phyloP scores from a whole-genome alignment of 1,140 invertebrate genomes.

The Zaprionus lachaisei region DNA sequence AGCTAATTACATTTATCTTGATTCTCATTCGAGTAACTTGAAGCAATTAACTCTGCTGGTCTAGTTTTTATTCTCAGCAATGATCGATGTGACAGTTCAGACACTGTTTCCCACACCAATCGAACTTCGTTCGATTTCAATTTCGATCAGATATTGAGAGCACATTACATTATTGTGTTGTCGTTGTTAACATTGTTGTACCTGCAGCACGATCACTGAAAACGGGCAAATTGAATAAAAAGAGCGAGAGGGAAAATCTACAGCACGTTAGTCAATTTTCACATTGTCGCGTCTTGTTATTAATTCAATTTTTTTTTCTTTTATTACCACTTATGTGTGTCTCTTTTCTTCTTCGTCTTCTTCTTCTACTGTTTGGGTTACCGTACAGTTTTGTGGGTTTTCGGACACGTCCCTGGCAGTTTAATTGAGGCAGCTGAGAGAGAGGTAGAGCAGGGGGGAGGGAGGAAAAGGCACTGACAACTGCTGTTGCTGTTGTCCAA shows the following conservation, averaged over 20 bases:
- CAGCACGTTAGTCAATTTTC: conserved; percentile 53
- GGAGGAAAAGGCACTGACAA: conserved; percentile 52
- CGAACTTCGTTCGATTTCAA: neutral
- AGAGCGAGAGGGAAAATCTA: neutral
- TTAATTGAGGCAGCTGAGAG: conserved; percentile 68
- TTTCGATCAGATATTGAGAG: conserved; percentile 17
- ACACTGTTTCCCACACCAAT: conserved; percentile 12
- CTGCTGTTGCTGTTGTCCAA: conserved; percentile 71
- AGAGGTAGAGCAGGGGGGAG: neutral
- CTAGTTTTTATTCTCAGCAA: neutral
- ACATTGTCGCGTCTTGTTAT: conserved; percentile 69
- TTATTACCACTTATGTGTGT: conserved; percentile 22
- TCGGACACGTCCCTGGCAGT: conserved; percentile 66
- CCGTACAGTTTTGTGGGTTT: conserved; percentile 76
- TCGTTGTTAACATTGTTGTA: conserved; percentile 24
- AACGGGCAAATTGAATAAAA: conserved; percentile 36
- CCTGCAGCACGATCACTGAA: conserved; percentile 23
- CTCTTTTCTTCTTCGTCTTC: neutral
- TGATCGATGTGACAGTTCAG: neutral
- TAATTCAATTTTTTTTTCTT: conserved; percentile 65
- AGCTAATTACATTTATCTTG: neutral
- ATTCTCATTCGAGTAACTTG: neutral
- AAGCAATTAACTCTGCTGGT: neutral
- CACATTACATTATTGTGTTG: conserved; percentile 10
- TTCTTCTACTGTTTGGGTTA: conserved; percentile 24